These are phyloP conservation scores for Clupea harengus DNA, from an alignment of 2,113 vertebrate genomes.

Conservation along the genomic window DNA sequence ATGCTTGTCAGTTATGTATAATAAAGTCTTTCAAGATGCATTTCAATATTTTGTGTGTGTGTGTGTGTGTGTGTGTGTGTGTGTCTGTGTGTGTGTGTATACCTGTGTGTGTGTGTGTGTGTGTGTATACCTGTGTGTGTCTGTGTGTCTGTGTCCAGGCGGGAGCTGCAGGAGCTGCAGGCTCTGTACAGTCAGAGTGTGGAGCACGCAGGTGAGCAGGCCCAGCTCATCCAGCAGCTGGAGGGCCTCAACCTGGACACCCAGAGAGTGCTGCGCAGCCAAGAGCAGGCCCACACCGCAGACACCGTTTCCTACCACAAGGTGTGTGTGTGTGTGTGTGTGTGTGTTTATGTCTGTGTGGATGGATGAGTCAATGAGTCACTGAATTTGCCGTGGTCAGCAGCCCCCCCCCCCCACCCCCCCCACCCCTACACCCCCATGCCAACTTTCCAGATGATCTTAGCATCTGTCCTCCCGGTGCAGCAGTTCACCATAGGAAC, in stretches of 20 bases:
- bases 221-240: constrained; percentile 85
- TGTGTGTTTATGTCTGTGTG: constrained; percentile 18
- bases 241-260: constrained; percentile 83
- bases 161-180: constrained; percentile 80
- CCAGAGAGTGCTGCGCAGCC: constrained; percentile 81
- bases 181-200: constrained; percentile 79
- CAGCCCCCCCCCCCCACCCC: neutral
- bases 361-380: constrained; percentile 7
- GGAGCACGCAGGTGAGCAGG: constrained; percentile 79
- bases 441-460: constrained; percentile 34
- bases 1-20: neutral
- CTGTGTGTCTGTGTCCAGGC: constrained; percentile 57
- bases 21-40: neutral
- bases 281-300: constrained; percentile 80
- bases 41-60: neutral
- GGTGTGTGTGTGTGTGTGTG: constrained; percentile 63
- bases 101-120: constrained; percentile 7
- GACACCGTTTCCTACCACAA: constrained; percentile 82
- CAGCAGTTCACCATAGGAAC: constrained; percentile 22
- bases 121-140: neutral
- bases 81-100: constrained; percentile 8
- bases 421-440: neutral
- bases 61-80: neutral
- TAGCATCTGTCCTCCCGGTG: constrained; percentile 37
- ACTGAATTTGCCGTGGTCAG: constrained; percentile 14